Conservation (phyloP, 2,888 invertebrate genomes). For the Neocrepidodera transversa region DNA sequence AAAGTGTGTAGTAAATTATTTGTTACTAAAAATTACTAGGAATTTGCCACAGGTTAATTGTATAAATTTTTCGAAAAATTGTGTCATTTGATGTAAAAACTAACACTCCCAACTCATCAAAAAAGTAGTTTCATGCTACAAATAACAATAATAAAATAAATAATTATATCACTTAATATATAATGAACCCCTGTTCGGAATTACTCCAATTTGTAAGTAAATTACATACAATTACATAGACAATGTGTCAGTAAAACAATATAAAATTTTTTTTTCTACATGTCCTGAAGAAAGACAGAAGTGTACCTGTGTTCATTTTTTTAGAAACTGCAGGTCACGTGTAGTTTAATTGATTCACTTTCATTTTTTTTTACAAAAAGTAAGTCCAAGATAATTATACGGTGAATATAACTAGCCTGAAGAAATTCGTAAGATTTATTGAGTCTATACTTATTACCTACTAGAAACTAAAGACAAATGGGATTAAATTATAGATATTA, state of each 20-base stretch:
- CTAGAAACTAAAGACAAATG: neutral
- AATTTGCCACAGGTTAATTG: no score
- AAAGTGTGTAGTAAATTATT: no score
- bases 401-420: neutral
- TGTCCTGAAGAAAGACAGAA: neutral
- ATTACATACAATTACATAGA: neutral
- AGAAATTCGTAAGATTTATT: conserved; percentile 2
- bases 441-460: neutral
- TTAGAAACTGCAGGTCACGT: conserved; percentile 2
- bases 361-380: neutral
- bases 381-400: neutral
- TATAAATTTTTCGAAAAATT: no score
- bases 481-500: neutral
- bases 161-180: neutral
- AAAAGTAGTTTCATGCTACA: neutral
- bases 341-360: conserved; percentile 3
- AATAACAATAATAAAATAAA: neutral
- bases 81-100: no score
- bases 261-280: neutral
- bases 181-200: neutral
- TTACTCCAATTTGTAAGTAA: neutral
- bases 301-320: neutral
- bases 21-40: no score
- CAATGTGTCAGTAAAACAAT: neutral
- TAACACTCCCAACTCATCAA: no score